These are phyloP conservation scores for Cyprinodon tularosa DNA, from an alignment of 2,113 vertebrate species.

Conservation along the genomic window DNA sequence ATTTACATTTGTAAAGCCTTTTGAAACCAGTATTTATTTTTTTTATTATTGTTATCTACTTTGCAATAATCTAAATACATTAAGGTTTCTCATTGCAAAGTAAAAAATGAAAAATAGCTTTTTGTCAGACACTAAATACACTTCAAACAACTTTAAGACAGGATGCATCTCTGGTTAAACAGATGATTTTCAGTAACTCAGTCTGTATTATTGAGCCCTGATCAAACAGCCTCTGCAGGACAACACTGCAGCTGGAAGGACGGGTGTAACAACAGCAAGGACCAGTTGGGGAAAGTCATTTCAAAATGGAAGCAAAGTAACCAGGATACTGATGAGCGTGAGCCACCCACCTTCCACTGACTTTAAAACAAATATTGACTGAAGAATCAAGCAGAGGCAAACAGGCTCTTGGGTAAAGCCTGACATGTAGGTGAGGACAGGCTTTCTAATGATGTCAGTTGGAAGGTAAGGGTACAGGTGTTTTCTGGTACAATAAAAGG, in stretches of 20 bases:
- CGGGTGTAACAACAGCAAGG: slow-evolving; percentile 57
- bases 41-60: not conserved
- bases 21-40: not conserved
- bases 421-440: slow-evolving; percentile 41
- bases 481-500: not conserved
- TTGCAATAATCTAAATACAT: not conserved
- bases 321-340: slow-evolving; percentile 75
- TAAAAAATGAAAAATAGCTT: not conserved
- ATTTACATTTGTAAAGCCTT: not conserved
- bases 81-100: no score
- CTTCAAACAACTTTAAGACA: not conserved
- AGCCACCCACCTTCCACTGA: slow-evolving; percentile 48
- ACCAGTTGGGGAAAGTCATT: slow-evolving; percentile 62
- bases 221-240: slow-evolving; percentile 25
- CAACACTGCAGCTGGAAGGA: slow-evolving; percentile 12
- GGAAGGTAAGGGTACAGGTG: not conserved
- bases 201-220: slow-evolving; percentile 2
- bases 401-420: slow-evolving; percentile 54
- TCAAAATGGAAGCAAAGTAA: slow-evolving; percentile 49
- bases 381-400: slow-evolving; percentile 53
- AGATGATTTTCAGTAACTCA: not conserved
- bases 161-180: not conserved
- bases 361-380: slow-evolving; percentile 79
- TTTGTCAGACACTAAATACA: not conserved
- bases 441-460: slow-evolving; percentile 18